Evolutionary conservation across 2,888 invertebrate genomes (phyloP), one percentile per base, ranked within the genome.

Genomic region (Sthenelais limicola): DNA sequence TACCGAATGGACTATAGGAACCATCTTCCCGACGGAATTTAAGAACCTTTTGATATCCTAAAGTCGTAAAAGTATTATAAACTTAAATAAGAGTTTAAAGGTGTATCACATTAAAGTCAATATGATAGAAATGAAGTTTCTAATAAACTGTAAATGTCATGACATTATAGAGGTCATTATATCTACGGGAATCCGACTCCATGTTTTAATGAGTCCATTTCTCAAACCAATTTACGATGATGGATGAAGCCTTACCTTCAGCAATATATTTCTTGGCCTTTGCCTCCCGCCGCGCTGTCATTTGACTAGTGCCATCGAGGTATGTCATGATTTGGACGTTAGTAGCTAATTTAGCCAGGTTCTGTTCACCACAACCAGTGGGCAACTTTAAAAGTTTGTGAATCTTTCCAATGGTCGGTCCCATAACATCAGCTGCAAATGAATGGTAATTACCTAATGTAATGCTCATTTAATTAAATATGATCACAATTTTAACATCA

Each of bases 371-470:
- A 26, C 51, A 51, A 2, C 70, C 70, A 5, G 54, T 54, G 1
- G 70, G 52, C 24, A 38, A 24, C 26, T 43, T 28, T n/a, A 70
- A 47, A 4, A 70, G 43, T 30, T 70, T 54, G 43, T 70, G 70
- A 18, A 51, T 51, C 38, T 43, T 21, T 15, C 38, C 38, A 15
- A 70, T 28, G 3, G 70, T 70, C 9, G 70, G 70, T 0, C 70
- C 70, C 70, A 70, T 70, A 9, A 70, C 70, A 38, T 70, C 70
- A 21, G 70, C 70, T 70, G 38, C 21, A 51, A 48, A 47, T 7
- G 24, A 51, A n/a, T n/a, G n/a, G n/a, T n/a, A n/a, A n/a, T n/a
- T n/a, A n/a, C n/a, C n/a, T n/a, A n/a, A n/a, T n/a, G n/a, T n/a
- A n/a, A n/a, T n/a, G n/a, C n/a, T n/a, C n/a, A n/a, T n/a, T n/a